These are phyloP conservation scores for Pogoniulus pusillus DNA, from an alignment of 2,797 vertebrate species.

Conservation along the genomic window DNA sequence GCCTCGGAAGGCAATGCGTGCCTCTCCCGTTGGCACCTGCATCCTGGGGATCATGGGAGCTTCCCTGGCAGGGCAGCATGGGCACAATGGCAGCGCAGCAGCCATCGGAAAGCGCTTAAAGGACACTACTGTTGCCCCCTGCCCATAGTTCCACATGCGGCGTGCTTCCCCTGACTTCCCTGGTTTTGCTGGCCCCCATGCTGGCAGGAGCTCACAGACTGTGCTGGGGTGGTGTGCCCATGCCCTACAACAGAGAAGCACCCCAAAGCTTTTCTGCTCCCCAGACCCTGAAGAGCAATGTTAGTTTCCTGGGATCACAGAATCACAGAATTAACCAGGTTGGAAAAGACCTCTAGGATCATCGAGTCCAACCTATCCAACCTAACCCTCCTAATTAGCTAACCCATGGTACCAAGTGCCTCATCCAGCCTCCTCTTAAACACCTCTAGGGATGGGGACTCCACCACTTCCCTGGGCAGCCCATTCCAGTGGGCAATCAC, in stretches of 20 bases:
- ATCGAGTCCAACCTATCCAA: too few species aligned
- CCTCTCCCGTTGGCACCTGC: neutral
- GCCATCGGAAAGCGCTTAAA: neutral
- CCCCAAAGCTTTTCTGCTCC: neutral
- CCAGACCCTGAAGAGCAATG: neutral
- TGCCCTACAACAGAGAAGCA: fast-evolving
- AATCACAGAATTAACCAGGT: too few species aligned
- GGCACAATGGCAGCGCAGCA: neutral
- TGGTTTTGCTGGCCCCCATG: neutral
- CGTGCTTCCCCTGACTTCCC: fast-evolving
- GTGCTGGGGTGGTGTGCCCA: fast-evolving
- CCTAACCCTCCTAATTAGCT: too few species aligned
- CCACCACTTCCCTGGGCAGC: too few species aligned
- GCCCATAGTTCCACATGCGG: fast-evolving
- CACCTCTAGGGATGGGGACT: too few species aligned
- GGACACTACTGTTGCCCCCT: neutral
- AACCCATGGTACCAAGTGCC: too few species aligned
- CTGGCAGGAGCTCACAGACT: neutral
- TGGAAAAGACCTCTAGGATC: too few species aligned
- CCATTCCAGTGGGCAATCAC: too few species aligned
- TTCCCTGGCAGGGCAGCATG: fast-evolving
- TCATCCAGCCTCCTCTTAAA: too few species aligned
- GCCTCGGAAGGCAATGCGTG: neutral
- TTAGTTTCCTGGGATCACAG: neutral
- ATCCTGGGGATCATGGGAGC: neutral